Evolutionary conservation across 2,797 vertebrate genomes (phyloP).

Genomic region (Paratrypauchen microcephalus): DNA sequence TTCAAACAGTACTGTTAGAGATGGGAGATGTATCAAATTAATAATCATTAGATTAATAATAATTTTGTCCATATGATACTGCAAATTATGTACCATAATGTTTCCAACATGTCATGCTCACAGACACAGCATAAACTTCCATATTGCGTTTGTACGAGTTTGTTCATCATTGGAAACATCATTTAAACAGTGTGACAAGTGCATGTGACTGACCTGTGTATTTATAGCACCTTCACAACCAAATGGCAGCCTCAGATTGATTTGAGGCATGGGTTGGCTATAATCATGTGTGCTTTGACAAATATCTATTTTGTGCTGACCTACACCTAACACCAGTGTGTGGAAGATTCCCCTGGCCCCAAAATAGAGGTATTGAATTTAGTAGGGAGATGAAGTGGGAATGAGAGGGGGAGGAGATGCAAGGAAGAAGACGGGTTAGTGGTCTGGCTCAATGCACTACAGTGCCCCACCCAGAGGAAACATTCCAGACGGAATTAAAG

Average conservation of each 20-base stretch:
- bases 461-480: slow-evolving; percentile 82
- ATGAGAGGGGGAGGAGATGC: slow-evolving; percentile 35
- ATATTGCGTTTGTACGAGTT: background rate
- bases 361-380: slow-evolving; percentile 82
- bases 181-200: slow-evolving; percentile 1
- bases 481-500: slow-evolving; percentile 85
- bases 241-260: slow-evolving; percentile 25
- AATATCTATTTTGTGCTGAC: slow-evolving; percentile 60
- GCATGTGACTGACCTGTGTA: slow-evolving; percentile 8
- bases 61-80: background rate
- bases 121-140: background rate
- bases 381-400: slow-evolving; percentile 70
- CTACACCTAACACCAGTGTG: slow-evolving; percentile 69
- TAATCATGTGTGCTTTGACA: slow-evolving; percentile 27
- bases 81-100: background rate
- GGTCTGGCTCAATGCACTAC: slow-evolving; percentile 69
- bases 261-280: slow-evolving; percentile 13
- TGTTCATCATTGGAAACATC: background rate
- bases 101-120: background rate
- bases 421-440: slow-evolving; percentile 57
- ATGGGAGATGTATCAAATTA: background rate
- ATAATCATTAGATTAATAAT: background rate
- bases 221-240: slow-evolving; percentile 9
- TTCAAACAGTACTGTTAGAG: background rate
- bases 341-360: slow-evolving; percentile 58